Conservation (phyloP, 2,113 vertebrate genomes). For the Halcyon senegalensis region DNA sequence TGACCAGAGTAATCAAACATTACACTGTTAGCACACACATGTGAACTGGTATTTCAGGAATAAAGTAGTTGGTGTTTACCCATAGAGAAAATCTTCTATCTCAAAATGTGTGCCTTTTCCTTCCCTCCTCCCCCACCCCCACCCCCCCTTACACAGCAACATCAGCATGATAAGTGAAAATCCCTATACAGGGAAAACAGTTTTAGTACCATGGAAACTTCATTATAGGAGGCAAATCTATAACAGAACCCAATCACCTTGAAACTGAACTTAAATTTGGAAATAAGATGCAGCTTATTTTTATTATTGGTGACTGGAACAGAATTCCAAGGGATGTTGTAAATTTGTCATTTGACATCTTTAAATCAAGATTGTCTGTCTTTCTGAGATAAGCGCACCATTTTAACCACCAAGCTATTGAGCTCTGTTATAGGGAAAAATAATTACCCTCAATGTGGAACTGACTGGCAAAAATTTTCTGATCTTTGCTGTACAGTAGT, state of each 20-base stretch:
- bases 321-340: not conserved
- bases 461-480: not conserved
- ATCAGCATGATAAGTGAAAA: not conserved
- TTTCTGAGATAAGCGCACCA: not conserved
- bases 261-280: not conserved
- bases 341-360: not conserved
- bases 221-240: not conserved
- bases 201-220: not conserved
- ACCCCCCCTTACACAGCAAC: not conserved
- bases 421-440: not conserved
- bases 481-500: not conserved
- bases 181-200: not conserved
- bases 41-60: not conserved
- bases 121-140: not conserved
- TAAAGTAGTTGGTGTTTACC: not conserved
- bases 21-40: fast-evolving
- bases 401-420: not conserved
- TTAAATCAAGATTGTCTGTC: not conserved
- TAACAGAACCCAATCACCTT: not conserved
- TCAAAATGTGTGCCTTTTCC: not conserved
- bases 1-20: not conserved
- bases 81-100: not conserved
- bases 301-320: not conserved
- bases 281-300: not conserved
- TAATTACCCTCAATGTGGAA: not conserved